phyloP scores from a whole-genome alignment of 1,140 invertebrate species.

The Aphis craccivora region DNA sequence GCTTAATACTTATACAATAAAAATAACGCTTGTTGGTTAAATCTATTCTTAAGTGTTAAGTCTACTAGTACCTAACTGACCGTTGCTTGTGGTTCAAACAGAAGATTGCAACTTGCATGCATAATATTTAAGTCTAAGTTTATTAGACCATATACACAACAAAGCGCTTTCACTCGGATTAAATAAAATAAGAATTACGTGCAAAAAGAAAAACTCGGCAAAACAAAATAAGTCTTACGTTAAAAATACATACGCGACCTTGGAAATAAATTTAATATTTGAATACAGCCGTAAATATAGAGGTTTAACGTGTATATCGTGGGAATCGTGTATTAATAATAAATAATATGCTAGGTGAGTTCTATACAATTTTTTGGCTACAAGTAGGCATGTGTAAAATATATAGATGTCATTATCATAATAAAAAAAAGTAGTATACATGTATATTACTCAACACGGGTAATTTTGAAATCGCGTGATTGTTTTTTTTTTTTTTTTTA shows the following conservation, averaged over 20 bases:
- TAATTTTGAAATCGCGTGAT: not conserved
- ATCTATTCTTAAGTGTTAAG: not conserved
- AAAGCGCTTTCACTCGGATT: constrained; percentile 47
- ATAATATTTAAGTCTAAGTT: not conserved
- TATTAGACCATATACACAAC: constrained; percentile 46
- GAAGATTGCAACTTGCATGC: not conserved
- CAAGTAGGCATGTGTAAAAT: not conserved
- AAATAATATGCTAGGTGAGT: not conserved
- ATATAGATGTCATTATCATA: not conserved
- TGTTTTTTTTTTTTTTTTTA: no score
- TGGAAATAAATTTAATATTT: not conserved
- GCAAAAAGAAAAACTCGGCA: not conserved
- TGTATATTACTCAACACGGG: not conserved
- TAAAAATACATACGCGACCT: not conserved
- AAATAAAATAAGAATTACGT: not conserved
- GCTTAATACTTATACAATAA: not conserved
- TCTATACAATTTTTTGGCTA: not conserved
- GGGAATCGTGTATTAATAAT: not conserved
- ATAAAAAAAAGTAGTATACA: not conserved
- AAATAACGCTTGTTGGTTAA: not conserved
- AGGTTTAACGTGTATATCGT: not conserved
- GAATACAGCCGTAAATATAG: not conserved
- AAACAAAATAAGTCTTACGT: not conserved
- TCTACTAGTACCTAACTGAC: no score
- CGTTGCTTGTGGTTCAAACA: not conserved